These are phyloP conservation scores for Atrichornis clamosus DNA, from an alignment of 2,113 vertebrate genomes.

Conservation along the genomic window DNA sequence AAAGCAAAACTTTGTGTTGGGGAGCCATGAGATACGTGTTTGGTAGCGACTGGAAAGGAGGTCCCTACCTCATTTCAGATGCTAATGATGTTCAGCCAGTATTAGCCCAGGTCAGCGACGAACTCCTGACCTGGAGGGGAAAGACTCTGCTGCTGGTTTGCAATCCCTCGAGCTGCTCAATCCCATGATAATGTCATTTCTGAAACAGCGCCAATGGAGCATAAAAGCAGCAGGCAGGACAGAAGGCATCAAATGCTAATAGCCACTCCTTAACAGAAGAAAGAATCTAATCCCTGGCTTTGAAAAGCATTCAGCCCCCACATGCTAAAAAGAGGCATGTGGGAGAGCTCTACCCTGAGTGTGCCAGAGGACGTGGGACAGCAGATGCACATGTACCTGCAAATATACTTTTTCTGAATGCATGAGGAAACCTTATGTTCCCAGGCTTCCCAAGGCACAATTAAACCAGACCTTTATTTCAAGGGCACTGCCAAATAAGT, in stretches of 20 bases:
- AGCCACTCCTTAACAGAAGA: conserved; percentile 41
- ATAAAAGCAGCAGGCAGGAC: conserved; percentile 58
- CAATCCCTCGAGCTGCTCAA: conserved; percentile 22
- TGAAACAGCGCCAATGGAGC: conserved; percentile 45
- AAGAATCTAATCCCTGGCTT: conserved; percentile 38
- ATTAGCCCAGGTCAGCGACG: neutral
- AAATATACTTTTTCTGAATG: neutral
- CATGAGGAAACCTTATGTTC: conserved; percentile 22
- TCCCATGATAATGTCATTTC: conserved; percentile 57
- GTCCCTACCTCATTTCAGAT: neutral
- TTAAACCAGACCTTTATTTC: conserved; percentile 23
- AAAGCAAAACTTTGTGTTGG: neutral
- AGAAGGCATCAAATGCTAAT: conserved; percentile 59
- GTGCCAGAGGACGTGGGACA: conserved; percentile 12
- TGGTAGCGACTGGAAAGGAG: neutral
- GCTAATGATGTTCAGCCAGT: neutral
- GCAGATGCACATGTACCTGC: neutral
- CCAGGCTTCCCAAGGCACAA: neutral
- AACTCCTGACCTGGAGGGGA: conserved; percentile 33
- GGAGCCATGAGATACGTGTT: neutral
- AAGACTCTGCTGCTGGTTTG: neutral
- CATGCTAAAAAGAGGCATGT: conserved; percentile 21
- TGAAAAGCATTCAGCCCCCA: conserved; percentile 25
- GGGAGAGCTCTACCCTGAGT: neutral
- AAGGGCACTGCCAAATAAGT: conserved; percentile 31